Evolutionary conservation across 2,113 vertebrate genomes (phyloP), one percentile per base, ranked within the genome.

Genomic region (Phasianus colchicus): DNA sequence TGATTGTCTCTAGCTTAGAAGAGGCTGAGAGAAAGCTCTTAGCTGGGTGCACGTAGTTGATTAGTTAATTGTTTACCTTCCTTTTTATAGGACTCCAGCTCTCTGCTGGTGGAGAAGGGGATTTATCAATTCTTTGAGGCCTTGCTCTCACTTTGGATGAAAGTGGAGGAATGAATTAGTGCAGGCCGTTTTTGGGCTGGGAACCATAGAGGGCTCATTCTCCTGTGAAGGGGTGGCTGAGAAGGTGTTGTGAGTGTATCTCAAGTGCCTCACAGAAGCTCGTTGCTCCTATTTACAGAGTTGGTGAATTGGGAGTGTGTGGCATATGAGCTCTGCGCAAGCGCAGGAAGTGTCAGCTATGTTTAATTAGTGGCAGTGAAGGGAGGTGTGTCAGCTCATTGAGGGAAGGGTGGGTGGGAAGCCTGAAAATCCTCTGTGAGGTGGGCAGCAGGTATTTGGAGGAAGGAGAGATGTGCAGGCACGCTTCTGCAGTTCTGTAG

Each of bases 151-250:
- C 86, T 88, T 95, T 16, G 55, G 86, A 36, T 69, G 84, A 81
- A 61, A 84, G 87, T 1, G 86, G 76, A 71, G 54, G 75, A 67
- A 48, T 13, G 75, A 67, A 48, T 13, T 24, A 58, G 79, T 30
- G 60, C 34, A 83, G 91, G 92, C 40, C 43, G 69, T 1, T 54
- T 57, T 47, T 88, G 89, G 84, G 72, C 88, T 70, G 78, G 93
- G 63, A 79, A 34, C 82, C 89, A 86, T 0, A 47, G 88, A 45
- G 92, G 1, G 34, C 91, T 80, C 0, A 24, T 83, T 90, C 69
- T 61, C 38, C 57, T 54, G 4, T n/a, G 38, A 72, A 58, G 4
- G 82, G 66, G 76, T 14, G 48, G 80, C 72, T 92, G 80, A 85
- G 87, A 77, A 67, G 81, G 82, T 50, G 72, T 36, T 60, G 73